Evolutionary conservation across 2,888 invertebrate genomes (phyloP), one percentile per base, ranked within the genome.

Genomic region (Belgica antarctica): DNA sequence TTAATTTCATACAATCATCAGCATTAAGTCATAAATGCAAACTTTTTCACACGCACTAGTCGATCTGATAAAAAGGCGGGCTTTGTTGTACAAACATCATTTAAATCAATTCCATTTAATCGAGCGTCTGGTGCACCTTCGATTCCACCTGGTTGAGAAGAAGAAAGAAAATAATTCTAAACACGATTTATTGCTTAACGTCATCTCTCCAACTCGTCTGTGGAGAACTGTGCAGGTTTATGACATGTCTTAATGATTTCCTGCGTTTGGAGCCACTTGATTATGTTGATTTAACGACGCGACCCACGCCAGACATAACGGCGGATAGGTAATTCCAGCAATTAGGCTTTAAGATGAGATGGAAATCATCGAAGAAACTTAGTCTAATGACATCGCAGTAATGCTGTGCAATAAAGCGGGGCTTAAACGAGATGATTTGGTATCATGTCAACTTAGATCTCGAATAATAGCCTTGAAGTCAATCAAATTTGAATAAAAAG

Each of bases 61-160:
- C 41, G n/a, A n/a, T 46, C 15, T 52, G 22, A 52, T 52, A 8
- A 52, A 17, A 52, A 52, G 52, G 52, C 52, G 52, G 52, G n/a
- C n/a, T n/a, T 52, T 17, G 19, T 4, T n/a, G 8, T n/a, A 15
- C 7, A 15, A 46, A 52, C 17, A 10, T 4, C 22, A 8, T 52
- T 52, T 52, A 52, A 52, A 22, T 52, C 52, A 52, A 52, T 52
- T 52, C n/a, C 7, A 7, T 8, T 31, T 31, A 31, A 8, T 31
- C 12, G 12, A 31, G 7, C 12, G 34, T n/a, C n/a, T n/a, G n/a
- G 7, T 34, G 34, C 34, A 8, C 46, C 5, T 46, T 46, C 46
- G 10, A 46, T 52, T 52, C 52, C 52, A 52, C 52, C 52, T 52
- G 52, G 22, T 52, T 52, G 22, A 52, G 52, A 52, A 3, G 17